phyloP scores from a whole-genome alignment of 1,140 invertebrate species.

The Hylaeus anthracinus region DNA sequence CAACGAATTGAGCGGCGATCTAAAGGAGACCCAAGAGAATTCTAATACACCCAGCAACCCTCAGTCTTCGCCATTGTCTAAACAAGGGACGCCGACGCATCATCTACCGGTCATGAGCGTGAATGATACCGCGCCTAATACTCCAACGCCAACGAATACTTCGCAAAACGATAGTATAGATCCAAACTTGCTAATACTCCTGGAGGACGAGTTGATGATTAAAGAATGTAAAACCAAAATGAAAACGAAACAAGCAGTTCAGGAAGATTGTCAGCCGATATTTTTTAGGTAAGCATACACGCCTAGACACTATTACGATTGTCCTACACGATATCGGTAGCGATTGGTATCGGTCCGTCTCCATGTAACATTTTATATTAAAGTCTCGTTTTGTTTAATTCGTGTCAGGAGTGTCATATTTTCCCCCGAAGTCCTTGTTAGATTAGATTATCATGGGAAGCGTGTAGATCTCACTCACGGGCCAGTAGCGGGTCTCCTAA shows the following conservation, averaged over 20 bases:
- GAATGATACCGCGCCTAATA: constrained; percentile 68
- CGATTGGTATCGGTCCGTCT: neutral
- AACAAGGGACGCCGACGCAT: constrained; percentile 85
- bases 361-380: neutral
- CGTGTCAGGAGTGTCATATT: constrained; percentile 89
- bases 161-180: constrained; percentile 83
- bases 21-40: constrained; percentile 63
- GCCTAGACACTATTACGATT: no score
- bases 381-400: constrained; percentile 41
- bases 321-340: neutral
- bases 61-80: constrained; percentile 80
- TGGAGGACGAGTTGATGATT: constrained; percentile 84
- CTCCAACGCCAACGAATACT: constrained; percentile 69
- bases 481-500: constrained; percentile 91
- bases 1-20: constrained; percentile 83
- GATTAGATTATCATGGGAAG: constrained; percentile 96
- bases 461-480: constrained; percentile 93
- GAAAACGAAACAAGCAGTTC: constrained; percentile 62
- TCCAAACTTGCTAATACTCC: constrained; percentile 85
- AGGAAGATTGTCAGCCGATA: constrained; percentile 84
- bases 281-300: constrained; percentile 85
- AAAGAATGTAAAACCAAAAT: constrained; percentile 76
- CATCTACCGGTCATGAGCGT: constrained; percentile 87
- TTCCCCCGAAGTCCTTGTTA: constrained; percentile 93
- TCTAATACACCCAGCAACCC: constrained; percentile 56